These are phyloP conservation scores for Lycocorax pyrrhopterus DNA, from an alignment of 2,113 vertebrate species.

Conservation along the genomic window DNA sequence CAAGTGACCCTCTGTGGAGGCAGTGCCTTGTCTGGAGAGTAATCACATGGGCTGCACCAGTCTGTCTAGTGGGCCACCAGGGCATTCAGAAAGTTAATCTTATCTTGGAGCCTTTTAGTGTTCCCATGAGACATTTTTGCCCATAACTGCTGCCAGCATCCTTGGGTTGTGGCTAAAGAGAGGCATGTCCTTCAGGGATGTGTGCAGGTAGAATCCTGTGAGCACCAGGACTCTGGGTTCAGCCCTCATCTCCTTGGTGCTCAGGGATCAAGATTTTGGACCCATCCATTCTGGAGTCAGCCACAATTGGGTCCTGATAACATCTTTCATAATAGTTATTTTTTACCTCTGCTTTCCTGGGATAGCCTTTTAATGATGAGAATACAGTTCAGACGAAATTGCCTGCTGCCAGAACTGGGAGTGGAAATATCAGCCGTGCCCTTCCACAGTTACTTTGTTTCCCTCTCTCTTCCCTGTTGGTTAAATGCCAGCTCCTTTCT, in stretches of 20 bases:
- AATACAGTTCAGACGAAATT: not conserved
- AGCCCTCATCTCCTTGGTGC: not conserved
- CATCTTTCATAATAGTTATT: not conserved
- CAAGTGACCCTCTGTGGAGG: not conserved
- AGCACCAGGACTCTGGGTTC: not conserved
- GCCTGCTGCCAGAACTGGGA: not conserved
- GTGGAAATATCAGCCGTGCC: not conserved
- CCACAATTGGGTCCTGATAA: not conserved
- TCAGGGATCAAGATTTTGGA: not conserved
- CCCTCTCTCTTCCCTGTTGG: not conserved
- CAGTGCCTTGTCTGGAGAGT: not conserved
- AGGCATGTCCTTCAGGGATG: rapidly evolving
- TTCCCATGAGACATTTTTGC: not conserved
- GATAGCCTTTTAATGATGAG: not conserved
- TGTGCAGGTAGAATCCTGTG: not conserved
- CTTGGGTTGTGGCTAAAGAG: not conserved
- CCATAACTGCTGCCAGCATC: not conserved
- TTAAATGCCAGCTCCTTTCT: not conserved
- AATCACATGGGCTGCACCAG: not conserved
- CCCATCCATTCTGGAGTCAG: not conserved
- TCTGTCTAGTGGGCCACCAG: not conserved
- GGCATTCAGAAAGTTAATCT: not conserved
- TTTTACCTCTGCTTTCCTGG: not conserved
- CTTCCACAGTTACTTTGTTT: not conserved
- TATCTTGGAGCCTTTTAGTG: not conserved